A percentile compares a stretch with the other conserved stretches of the same genome.
phyloP scores from a whole-genome alignment of 2,888 invertebrate species.

The Eudasyphora cyanicolor region DNA sequence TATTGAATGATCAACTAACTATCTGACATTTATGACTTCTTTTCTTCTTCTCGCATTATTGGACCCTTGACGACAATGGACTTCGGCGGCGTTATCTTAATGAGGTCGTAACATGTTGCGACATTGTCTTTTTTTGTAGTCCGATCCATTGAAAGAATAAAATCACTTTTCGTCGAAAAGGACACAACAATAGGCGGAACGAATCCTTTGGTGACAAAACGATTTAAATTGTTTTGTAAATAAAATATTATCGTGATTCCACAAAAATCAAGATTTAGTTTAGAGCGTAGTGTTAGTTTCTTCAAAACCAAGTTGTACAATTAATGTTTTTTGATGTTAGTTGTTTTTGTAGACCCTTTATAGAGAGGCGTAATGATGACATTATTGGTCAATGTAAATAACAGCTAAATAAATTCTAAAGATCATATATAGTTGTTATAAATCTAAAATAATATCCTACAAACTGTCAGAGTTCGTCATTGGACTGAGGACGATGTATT shows the following conservation, averaged over 20 bases:
- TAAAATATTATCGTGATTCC: slow-evolving; percentile 20
- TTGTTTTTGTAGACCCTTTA: no score
- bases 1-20: slow-evolving; percentile 67
- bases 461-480: no score
- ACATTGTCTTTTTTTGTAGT: slow-evolving; percentile 48
- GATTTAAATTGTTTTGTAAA: slow-evolving; percentile 56
- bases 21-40: slow-evolving; percentile 76
- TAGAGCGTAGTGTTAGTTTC: no score
- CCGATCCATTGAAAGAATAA: slow-evolving; percentile 27
- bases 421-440: no score
- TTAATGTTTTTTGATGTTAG: no score
- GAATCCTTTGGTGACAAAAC: slow-evolving; percentile 55
- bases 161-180: neutral
- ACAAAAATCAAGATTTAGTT: neutral
- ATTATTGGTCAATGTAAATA: no score
- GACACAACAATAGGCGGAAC: slow-evolving; percentile 46
- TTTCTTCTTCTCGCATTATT: neutral
- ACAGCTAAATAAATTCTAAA: no score
- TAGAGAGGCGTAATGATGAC: no score
- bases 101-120: slow-evolving; percentile 65
- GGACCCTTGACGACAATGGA: slow-evolving; percentile 60
- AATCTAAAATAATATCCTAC: no score
- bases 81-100: slow-evolving; percentile 72
- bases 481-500: no score
- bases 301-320: no score